Evolutionary conservation across 2,113 vertebrate species (phyloP), one percentile per base, ranked within the genome.

Genomic region (Pelecanus crispus): DNA sequence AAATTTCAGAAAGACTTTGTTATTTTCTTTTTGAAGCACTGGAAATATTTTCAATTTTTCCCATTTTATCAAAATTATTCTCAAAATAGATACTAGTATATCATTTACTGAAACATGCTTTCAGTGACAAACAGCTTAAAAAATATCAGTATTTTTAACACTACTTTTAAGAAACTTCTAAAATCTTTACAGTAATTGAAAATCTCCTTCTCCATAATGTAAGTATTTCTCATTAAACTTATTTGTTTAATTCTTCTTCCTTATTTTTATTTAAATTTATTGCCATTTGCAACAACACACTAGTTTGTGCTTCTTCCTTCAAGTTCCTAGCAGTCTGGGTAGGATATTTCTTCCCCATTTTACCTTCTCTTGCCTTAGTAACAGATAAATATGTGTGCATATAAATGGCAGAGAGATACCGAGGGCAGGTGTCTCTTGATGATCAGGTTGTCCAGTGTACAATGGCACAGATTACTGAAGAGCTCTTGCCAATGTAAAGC

Each of bases 371-470:
- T 44, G 3, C 29, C 17, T 65, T 42, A 34, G 36, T 29, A 79
- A 40, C 6, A n/a, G 14, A 11, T n/a, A 29, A 34, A 10, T 40
- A 40, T 0, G 3, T 4, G 16, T 9, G 14, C 9, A 20, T 7
- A 9, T 8, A 45, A 73, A 44, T 9, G 13, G 7, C 4, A 2
- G 40, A 80, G 40, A 40, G 18, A 42, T n/a, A 42, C 1, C 25
- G 44, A 34, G 5, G 18, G 42, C 6, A 13, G 11, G 19, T n/a
- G 38, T 44, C 28, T 17, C 59, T 19, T 38, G 28, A 21, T 40
- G 22, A 49, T 38, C 52, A 58, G 8, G 19, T 61, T 71, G 25
- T 56, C 19, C 52, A 25, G 1, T 9, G 19, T 31, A 59, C 4
- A 31, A 31, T n/a, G 14, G 9, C 17, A 80, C 10, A 92, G 45